Evolutionary conservation across 2,888 invertebrate genomes (phyloP).

Genomic region (Macrosiphum euphorbiae): DNA sequence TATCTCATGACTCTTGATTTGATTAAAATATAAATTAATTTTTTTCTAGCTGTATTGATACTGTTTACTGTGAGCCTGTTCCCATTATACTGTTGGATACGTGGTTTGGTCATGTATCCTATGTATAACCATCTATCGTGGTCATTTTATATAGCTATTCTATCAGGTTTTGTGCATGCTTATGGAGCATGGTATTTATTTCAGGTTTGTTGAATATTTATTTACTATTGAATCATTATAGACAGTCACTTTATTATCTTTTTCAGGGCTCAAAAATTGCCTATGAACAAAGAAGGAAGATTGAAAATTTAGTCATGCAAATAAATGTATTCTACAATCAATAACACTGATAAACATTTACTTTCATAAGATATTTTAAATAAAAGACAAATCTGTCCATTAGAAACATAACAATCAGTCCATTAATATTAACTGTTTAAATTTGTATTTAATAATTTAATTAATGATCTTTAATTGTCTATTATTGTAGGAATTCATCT

Average conservation of each 20-base stretch:
- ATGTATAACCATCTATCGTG: constrained; percentile 94
- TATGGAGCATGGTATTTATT: constrained; percentile 65
- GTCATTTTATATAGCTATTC: constrained; percentile 82
- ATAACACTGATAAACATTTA: constrained; percentile 16
- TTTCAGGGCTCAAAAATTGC: constrained; percentile 77
- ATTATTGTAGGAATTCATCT: too few relatives aligned
- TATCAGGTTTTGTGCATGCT: constrained; percentile 65
- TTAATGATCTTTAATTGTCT: not conserved
- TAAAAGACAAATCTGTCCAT: constrained; percentile 9
- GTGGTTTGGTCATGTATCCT: constrained; percentile 94
- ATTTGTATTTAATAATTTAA: not conserved
- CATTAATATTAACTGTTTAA: constrained; percentile 26
- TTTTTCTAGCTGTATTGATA: constrained; percentile 79
- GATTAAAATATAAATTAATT: constrained; percentile 42
- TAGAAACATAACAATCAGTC: constrained; percentile 29
- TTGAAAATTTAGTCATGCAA: constrained; percentile 88
- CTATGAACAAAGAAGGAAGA: constrained; percentile 82
- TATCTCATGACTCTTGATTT: not conserved
- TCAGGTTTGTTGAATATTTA: constrained; percentile 59
- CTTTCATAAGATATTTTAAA: not conserved
- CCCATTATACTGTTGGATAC: constrained; percentile 88
- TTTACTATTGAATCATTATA: not conserved
- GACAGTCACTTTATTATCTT: constrained; percentile 3
- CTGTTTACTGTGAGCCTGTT: constrained; percentile 88
- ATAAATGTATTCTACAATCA: constrained; percentile 78